Evolutionary conservation across 2,113 vertebrate genomes (phyloP).

Genomic region (human): GRCh38 chr1:188368501-188369000

Average conservation of each 20-base stretch:
- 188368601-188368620: background rate
- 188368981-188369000: fast-evolving
- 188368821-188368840: background rate
- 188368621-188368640: background rate
- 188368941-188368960: background rate
- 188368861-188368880: background rate
- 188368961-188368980: fast-evolving
- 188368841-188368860: background rate
- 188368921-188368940: background rate
- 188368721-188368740: background rate
- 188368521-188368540: background rate
- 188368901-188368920: background rate
- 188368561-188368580: background rate
- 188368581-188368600: background rate
- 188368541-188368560: background rate
- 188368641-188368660: background rate
- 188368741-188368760: background rate
- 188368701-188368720: background rate
- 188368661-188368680: background rate
- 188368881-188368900: background rate
- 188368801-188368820: background rate
- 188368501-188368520: background rate
- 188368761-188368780: background rate
- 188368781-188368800: background rate
- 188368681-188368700: background rate